These are phyloP conservation scores for Chrysocyon brachyurus DNA, from an alignment of 2,797 vertebrate genomes.

Conservation along the genomic window DNA sequence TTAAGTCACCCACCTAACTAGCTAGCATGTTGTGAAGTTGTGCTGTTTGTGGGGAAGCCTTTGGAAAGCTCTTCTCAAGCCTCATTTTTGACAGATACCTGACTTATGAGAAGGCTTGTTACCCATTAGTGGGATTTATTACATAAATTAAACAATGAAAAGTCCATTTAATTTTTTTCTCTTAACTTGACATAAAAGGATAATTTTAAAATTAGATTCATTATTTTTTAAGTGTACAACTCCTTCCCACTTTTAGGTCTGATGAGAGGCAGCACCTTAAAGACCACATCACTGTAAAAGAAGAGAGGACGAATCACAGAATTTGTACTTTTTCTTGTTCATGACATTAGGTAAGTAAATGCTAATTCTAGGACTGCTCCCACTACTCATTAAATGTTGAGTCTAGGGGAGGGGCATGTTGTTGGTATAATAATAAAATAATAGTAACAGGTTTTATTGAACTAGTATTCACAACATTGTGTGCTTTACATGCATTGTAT, in stretches of 20 bases:
- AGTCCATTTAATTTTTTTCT: background rate
- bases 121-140: background rate
- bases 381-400: background rate
- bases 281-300: background rate
- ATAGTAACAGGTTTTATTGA: background rate
- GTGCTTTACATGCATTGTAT: background rate
- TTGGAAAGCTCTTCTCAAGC: background rate
- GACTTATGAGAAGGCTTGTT: background rate
- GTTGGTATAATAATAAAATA: background rate
- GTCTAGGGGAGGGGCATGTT: background rate
- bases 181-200: background rate
- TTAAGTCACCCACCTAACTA: background rate
- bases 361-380: background rate
- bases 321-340: background rate
- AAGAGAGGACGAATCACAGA: background rate
- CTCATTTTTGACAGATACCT: background rate
- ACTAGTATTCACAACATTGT: background rate
- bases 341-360: background rate
- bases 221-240: background rate
- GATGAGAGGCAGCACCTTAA: background rate
- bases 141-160: constrained; percentile 44
- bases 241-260: background rate
- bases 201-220: background rate
- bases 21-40: background rate
- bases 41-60: background rate